Evolutionary conservation across 1,140 invertebrate genomes (phyloP).

Genomic region (Neodiprion virginianus): DNA sequence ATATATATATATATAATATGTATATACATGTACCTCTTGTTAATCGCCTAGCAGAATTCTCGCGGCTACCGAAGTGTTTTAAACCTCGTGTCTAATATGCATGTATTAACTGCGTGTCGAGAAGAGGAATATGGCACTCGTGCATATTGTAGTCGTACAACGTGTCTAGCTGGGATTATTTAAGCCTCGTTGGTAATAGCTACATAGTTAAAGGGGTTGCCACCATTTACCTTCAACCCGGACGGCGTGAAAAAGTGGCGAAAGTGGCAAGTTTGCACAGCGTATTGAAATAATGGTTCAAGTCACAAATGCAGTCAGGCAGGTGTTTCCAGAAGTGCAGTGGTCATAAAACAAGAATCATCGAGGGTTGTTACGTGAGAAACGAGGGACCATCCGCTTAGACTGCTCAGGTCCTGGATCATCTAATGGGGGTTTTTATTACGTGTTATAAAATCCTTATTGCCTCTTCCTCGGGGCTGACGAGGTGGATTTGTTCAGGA

Average conservation of each 20-base stretch:
- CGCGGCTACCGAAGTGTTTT: too few species aligned
- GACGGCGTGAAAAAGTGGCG: neutral
- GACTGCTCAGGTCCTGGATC: conserved; percentile 1
- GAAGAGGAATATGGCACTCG: too few species aligned
- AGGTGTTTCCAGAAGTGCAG: neutral
- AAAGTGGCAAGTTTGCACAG: neutral
- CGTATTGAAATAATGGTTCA: neutral
- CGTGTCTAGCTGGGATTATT: too few species aligned
- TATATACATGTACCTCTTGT: neutral
- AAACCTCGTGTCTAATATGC: too few species aligned
- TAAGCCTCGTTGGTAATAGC: neutral
- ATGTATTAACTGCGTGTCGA: too few species aligned
- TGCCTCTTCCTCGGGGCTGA: neutral
- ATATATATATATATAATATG: neutral
- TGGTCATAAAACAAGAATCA: neutral
- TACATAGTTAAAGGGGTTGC: neutral
- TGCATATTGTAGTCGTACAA: too few species aligned
- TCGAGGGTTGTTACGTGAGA: conserved; percentile 6
- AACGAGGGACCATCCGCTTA: neutral
- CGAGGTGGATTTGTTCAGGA: neutral
- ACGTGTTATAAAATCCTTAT: conserved; percentile 5
- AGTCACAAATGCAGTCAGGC: neutral
- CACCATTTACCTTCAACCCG: too few species aligned
- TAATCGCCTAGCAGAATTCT: neutral
- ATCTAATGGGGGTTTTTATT: conserved; percentile 3